These are phyloP conservation scores for Arge pagana DNA, from an alignment of 2,888 invertebrate genomes.

Conservation along the genomic window DNA sequence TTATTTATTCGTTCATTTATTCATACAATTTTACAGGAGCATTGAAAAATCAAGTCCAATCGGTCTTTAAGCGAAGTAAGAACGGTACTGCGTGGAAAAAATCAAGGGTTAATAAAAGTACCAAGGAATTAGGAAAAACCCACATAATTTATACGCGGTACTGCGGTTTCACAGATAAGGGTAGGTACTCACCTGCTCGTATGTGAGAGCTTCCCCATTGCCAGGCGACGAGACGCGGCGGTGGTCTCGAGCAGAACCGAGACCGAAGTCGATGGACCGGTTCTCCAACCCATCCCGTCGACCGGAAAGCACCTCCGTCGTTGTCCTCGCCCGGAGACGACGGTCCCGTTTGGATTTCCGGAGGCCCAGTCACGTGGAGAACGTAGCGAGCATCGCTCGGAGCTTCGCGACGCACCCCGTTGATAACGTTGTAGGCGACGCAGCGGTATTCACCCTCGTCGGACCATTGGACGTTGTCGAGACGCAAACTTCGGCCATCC, in stretches of 20 bases:
- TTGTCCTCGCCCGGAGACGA: slow-evolving; percentile 36
- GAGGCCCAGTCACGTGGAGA: slow-evolving; percentile 53
- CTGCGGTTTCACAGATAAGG: too few relatives aligned
- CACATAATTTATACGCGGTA: too few relatives aligned
- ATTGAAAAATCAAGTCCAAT: too few relatives aligned
- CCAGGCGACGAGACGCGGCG: slow-evolving; percentile 82
- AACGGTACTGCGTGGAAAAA: too few relatives aligned
- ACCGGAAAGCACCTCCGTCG: slow-evolving; percentile 44
- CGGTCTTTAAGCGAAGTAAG: too few relatives aligned
- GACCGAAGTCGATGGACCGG: slow-evolving; percentile 49
- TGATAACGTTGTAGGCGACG: slow-evolving; percentile 62
- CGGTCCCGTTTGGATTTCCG: slow-evolving; percentile 51
- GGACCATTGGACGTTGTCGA: slow-evolving; percentile 62
- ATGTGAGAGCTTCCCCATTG: slow-evolving; percentile 73
- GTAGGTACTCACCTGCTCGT: slow-evolving; percentile 46
- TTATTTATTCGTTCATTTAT: too few relatives aligned
- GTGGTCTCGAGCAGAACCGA: slow-evolving; percentile 62
- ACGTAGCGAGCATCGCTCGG: slow-evolving; percentile 47
- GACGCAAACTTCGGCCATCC: slow-evolving; percentile 53
- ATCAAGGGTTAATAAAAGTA: too few relatives aligned
- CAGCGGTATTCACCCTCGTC: slow-evolving; percentile 64
- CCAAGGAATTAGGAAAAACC: too few relatives aligned
- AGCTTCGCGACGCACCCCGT: slow-evolving; percentile 53
- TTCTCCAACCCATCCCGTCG: slow-evolving; percentile 52
- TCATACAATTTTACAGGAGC: too few relatives aligned